A percentile compares a stretch with the other conserved stretches of the same genome.
Conservation (phyloP, 2,797 vertebrate genomes). For the Acomys russatus region DNA sequence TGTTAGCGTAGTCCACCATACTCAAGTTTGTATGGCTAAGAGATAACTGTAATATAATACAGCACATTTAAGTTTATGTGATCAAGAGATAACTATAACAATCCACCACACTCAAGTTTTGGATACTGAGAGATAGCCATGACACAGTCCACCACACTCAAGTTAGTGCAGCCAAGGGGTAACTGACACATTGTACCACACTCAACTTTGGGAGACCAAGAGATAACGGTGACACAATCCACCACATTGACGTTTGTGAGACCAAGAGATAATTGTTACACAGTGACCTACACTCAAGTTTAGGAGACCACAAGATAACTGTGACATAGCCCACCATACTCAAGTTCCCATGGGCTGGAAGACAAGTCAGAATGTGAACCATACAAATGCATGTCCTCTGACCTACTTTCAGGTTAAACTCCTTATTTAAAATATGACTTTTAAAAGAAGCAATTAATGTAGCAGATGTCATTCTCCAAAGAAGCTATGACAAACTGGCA, state of each 20-base stretch:
- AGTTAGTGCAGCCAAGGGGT: not conserved
- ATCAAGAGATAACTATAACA: not conserved
- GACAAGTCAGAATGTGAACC: not conserved
- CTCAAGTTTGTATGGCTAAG: not conserved
- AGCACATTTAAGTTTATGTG: not conserved
- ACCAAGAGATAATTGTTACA: not conserved
- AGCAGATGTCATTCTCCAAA: not conserved
- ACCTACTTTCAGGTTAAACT: not conserved
- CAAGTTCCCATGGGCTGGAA: not conserved
- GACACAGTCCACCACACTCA: not conserved
- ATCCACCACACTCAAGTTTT: not conserved
- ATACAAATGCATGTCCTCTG: not conserved
- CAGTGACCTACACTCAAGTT: not conserved
- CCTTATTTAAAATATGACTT: not conserved
- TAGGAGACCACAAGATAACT: not conserved
- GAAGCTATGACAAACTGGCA: not conserved
- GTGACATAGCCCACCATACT: not conserved
- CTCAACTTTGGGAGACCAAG: not conserved
- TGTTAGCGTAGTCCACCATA: not conserved
- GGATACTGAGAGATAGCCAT: not conserved
- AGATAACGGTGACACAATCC: not conserved
- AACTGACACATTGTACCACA: not conserved
- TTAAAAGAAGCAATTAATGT: not conserved
- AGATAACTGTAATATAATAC: not conserved
- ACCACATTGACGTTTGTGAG: not conserved